Evolutionary conservation across 2,113 vertebrate genomes (phyloP).

Genomic region (Donacobius atricapilla): DNA sequence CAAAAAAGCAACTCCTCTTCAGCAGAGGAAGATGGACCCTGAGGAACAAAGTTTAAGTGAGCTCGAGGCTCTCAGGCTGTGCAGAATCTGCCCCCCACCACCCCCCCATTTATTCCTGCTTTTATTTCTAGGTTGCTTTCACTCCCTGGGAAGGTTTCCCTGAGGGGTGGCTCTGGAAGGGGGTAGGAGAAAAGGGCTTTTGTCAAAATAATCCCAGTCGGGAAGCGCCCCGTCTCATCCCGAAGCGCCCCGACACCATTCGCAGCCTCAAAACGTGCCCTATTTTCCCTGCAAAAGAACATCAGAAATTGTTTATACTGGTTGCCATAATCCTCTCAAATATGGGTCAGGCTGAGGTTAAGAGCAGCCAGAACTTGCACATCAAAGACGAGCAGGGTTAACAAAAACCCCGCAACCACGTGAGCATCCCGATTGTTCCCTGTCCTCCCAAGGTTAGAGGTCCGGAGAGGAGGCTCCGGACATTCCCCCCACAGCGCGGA

Average conservation of each 20-base stretch:
- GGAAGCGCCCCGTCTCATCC: not conserved
- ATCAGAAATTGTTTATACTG: conserved; percentile 64
- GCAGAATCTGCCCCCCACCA: not conserved
- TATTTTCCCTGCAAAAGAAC: conserved; percentile 51
- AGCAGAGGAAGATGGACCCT: not conserved
- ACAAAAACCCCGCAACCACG: conserved; percentile 8
- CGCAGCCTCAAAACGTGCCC: conserved; percentile 1
- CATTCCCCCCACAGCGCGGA: not conserved
- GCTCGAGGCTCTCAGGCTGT: not conserved
- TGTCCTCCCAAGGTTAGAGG: conserved; percentile 9
- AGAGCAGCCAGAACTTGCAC: conserved; percentile 60
- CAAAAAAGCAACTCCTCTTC: not conserved
- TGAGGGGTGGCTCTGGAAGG: not conserved
- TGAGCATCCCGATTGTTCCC: conserved; percentile 21
- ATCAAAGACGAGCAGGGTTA: conserved; percentile 63
- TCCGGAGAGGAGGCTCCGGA: not conserved
- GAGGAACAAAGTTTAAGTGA: fast-evolving
- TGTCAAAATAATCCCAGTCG: not conserved
- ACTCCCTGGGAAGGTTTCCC: not conserved
- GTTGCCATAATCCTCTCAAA: conserved; percentile 56
- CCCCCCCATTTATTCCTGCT: not conserved
- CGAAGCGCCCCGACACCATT: not conserved
- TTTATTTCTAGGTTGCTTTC: not conserved
- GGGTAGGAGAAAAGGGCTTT: not conserved
- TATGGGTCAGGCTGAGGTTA: conserved; percentile 66